phyloP scores from a whole-genome alignment of 2,888 invertebrate species.

The Conomelus anceps region DNA sequence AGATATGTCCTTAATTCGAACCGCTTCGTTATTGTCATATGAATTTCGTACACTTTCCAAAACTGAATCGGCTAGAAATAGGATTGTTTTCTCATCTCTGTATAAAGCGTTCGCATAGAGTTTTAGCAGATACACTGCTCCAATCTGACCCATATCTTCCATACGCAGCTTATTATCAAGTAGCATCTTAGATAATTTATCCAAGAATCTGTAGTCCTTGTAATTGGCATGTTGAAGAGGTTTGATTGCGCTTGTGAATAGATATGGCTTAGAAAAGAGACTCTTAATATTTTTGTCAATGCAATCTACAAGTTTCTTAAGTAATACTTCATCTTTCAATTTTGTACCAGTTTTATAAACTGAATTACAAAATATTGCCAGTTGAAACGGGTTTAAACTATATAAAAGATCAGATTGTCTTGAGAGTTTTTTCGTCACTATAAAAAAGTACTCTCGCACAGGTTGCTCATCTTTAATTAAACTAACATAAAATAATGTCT shows the following conservation, averaged over 20 bases:
- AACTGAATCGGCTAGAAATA: neutral
- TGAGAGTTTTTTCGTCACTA: neutral
- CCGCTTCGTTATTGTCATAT: neutral
- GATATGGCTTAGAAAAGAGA: neutral
- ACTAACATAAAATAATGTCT: slow-evolving; percentile 5
- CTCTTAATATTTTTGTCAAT: neutral
- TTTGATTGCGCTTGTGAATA: neutral
- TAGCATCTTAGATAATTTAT: neutral
- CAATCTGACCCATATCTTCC: neutral
- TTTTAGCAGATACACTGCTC: neutral
- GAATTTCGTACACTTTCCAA: neutral
- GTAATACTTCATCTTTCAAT: neutral
- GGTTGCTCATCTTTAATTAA: neutral
- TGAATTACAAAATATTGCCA: slow-evolving; percentile 15
- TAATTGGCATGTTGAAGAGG: slow-evolving; percentile 4
- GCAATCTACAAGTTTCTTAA: neutral
- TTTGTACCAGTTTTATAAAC: slow-evolving; percentile 15
- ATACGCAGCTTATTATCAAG: neutral
- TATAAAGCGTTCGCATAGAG: neutral
- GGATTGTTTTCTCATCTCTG: neutral
- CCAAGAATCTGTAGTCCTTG: slow-evolving; percentile 1
- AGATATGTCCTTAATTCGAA: slow-evolving; percentile 7
- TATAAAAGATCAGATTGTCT: neutral
- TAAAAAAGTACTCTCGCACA: neutral
- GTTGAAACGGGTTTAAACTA: neutral